Conservation (phyloP, 2,113 vertebrate genomes). For the Crocuta crocuta region DNA sequence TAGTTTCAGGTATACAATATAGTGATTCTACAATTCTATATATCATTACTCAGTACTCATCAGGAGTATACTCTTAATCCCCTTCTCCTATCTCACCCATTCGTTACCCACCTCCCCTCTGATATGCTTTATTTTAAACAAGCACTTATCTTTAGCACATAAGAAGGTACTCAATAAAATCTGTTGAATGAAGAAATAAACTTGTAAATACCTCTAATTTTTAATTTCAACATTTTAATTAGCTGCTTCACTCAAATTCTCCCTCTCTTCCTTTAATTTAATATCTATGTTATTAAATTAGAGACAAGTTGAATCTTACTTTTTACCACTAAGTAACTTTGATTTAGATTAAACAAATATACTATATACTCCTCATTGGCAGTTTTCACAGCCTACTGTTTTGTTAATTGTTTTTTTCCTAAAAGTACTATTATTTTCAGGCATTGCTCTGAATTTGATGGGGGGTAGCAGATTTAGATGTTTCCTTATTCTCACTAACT, state of each 20-base stretch:
- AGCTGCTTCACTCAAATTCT: neutral
- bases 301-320: neutral
- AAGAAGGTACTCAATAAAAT: neutral
- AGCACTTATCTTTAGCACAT: neutral
- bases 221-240: neutral
- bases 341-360: neutral
- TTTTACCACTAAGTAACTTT: neutral
- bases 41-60: neutral
- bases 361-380: neutral
- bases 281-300: neutral
- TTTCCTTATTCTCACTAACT: neutral
- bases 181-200: neutral
- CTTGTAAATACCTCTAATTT: neutral
- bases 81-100: neutral
- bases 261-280: neutral
- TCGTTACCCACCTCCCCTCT: neutral
- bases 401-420: neutral
- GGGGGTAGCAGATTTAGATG: neutral
- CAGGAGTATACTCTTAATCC: neutral
- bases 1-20: neutral
- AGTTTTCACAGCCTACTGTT: neutral
- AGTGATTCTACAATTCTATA: neutral
- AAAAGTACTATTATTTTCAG: neutral
- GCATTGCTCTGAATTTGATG: neutral
- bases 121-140: neutral